These are phyloP conservation scores for Drosophila incognita DNA, from an alignment of 2,888 invertebrate genomes.

Conservation along the genomic window DNA sequence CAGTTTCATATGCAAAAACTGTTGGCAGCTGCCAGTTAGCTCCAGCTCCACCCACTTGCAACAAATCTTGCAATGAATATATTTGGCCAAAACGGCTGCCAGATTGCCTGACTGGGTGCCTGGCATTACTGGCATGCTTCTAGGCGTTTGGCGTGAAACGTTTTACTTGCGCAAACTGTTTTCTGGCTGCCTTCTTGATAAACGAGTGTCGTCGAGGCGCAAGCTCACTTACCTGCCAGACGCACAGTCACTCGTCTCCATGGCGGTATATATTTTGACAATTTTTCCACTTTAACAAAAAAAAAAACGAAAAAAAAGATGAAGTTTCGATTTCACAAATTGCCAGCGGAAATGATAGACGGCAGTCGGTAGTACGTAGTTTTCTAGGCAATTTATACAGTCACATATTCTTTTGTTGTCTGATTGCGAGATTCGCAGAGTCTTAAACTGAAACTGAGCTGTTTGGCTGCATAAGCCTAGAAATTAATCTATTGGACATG, in stretches of 20 bases:
- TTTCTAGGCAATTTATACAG: slow-evolving; percentile 77
- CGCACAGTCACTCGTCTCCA: slow-evolving; percentile 7
- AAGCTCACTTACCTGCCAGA: slow-evolving; percentile 49
- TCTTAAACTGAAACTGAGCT: slow-evolving; percentile 14
- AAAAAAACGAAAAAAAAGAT: not conserved
- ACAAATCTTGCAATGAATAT: slow-evolving; percentile 84
- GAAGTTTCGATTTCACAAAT: slow-evolving; percentile 64
- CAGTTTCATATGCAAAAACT: slow-evolving; percentile 65
- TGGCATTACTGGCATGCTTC: slow-evolving; percentile 64
- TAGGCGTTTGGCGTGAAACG: slow-evolving; percentile 80
- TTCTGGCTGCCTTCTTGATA: slow-evolving; percentile 49
- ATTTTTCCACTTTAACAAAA: slow-evolving; percentile 45
- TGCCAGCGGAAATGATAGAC: slow-evolving; percentile 83
- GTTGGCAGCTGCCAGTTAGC: slow-evolving; percentile 6
- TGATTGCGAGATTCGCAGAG: slow-evolving; percentile 21
- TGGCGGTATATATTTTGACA: slow-evolving; percentile 76
- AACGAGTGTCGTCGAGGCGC: slow-evolving; percentile 64
- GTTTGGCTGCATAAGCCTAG: slow-evolving; percentile 43
- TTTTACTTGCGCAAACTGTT: slow-evolving; percentile 46
- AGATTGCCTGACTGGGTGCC: slow-evolving; percentile 39
- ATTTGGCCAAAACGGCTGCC: slow-evolving; percentile 68
- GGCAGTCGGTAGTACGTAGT: slow-evolving; percentile 70
- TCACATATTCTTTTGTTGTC: slow-evolving; percentile 69
- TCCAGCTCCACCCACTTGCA: slow-evolving; percentile 48
- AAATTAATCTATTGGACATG: slow-evolving; percentile 49